Evolutionary conservation across 2,797 vertebrate species (phyloP), one percentile per base, ranked within the genome.

Genomic region (Amblyraja radiata): DNA sequence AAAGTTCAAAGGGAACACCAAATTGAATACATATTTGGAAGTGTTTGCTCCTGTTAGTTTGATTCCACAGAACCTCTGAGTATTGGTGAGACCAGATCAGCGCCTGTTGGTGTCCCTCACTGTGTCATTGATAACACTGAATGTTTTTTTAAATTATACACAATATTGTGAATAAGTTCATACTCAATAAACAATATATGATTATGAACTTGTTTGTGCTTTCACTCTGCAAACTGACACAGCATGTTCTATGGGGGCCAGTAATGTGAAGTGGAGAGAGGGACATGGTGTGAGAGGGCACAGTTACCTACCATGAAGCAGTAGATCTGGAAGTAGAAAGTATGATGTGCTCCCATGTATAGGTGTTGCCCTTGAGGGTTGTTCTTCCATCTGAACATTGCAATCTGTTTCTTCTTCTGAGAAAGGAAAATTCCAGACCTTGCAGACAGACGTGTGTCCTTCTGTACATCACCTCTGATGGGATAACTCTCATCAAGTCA

Each of bases 1-100:
- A 88, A 68, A 88, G 61, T 88, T 65, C 84, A 68, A 88, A 68
- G 84, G 84, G 84, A 88, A n/a, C n/a, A 36, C 28, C n/a, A 68
- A 88, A 68, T 68, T 36, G 28, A 36, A 88, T 21, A 32, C 2
- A 21, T 28, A 32, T 65, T 65, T 63, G 36, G 36, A 65, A 18
- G n/a, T 32, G 7, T 32, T 88, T 36, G 84, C 63, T 21, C 84
- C 84, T 68, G 63, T 88, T 36, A 68, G 61, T 16, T 14, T 65
- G 46, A 4, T 25, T 46, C 1, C 61, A 11, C 54, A 28, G 81
- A 36, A 63, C 13, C 58, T 13, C 13, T 4, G n/a, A 21, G 81
- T 61, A 0, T 25, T 61, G 54, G 81, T 58, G 81, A 58, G 25
- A 32, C n/a, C 32, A 21, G 23, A 65, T 2, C n/a, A 68, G 16